Base-by-base conservation (phyloP, 2,888 invertebrate species). In the Rhamphomyia laevipes region DNA sequence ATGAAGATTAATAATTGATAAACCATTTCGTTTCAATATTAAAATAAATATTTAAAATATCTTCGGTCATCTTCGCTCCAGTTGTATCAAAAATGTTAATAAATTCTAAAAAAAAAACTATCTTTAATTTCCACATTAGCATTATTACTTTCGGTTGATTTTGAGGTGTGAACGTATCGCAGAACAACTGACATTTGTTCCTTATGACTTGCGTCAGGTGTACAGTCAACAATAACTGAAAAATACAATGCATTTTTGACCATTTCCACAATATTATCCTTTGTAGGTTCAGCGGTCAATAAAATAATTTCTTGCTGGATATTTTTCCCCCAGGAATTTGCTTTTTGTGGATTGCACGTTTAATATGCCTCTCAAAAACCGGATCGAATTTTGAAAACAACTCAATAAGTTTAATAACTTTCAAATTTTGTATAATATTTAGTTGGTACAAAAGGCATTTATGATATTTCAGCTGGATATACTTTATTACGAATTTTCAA, bases 1-100 rank as follows among this genome's bases (percentile, higher is more conserved):
- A 49, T 38, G 41, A 49, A 49, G 33, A 47, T 49, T 49, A 17
- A 46, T 46, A 40, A 49, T 27, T 46, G 21, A n/a, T 49, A 49
- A 48, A 18, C 45, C 37, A 37, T 46, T 48, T 46, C 37, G 33
- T 33, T 48, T 45, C 45, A 16, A 43, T n/a, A n/a, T n/a, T n/a
- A n/a, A n/a, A n/a, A n/a, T n/a, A n/a, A 38, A 38, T 17, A 38
- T 38, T 38, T 38, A 38, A 38, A 7, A 38, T 38, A 17, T 38
- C 17, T 38, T 16, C 38, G 17, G 16, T 38, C 38, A 38, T 38
- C 15, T 38, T 38, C 17, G 17, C 38, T 38, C 38, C 38, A 3
- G 38, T 38, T 40, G 35, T 13, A 35, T 35, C 35, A 2, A 35
- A 13, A 35, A 35, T 35, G 35, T 35, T 35, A n/a, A 35, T 35